A percentile compares a stretch with the other conserved stretches of the same genome.
phyloP scores from a whole-genome alignment of 2,888 invertebrate species.

The Drosophila pegasa region DNA sequence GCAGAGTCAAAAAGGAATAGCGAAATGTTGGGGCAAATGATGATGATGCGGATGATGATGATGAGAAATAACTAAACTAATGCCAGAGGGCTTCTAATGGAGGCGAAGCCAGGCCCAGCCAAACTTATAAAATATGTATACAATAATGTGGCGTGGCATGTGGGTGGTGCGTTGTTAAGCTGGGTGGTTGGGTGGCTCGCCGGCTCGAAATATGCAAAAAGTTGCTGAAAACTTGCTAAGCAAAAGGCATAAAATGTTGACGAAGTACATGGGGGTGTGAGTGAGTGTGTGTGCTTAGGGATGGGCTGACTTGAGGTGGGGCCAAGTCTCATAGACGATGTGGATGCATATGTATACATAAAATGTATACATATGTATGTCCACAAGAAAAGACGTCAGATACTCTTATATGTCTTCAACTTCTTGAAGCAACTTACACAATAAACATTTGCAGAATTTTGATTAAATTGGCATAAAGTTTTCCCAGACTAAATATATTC shows the following conservation, averaged over 20 bases:
- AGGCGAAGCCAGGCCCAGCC: constrained; percentile 38
- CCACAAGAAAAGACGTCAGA: background rate
- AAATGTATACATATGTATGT: constrained; percentile 1
- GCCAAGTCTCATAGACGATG: constrained; percentile 32
- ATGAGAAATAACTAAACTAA: constrained; percentile 64
- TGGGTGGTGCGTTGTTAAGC: constrained; percentile 6
- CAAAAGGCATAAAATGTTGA: constrained; percentile 59
- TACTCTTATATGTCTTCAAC: background rate
- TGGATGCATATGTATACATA: background rate
- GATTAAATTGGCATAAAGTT: no score
- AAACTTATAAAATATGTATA: constrained; percentile 67
- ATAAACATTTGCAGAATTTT: background rate
- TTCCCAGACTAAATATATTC: no score
- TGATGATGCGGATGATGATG: constrained; percentile 18
- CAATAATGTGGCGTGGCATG: constrained; percentile 57
- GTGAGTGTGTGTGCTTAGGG: constrained; percentile 4
- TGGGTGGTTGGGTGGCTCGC: constrained; percentile 12
- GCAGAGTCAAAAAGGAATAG: constrained; percentile 41
- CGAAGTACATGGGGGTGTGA: constrained; percentile 24
- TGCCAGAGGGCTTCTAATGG: constrained; percentile 32
- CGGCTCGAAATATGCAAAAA: constrained; percentile 69
- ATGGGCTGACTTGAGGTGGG: constrained; percentile 19
- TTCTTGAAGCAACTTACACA: background rate
- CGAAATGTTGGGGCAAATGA: constrained; percentile 32
- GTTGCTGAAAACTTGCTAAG: constrained; percentile 66